phyloP scores from a whole-genome alignment of 2,888 invertebrate species.

The Cosmorhoe ocellata region DNA sequence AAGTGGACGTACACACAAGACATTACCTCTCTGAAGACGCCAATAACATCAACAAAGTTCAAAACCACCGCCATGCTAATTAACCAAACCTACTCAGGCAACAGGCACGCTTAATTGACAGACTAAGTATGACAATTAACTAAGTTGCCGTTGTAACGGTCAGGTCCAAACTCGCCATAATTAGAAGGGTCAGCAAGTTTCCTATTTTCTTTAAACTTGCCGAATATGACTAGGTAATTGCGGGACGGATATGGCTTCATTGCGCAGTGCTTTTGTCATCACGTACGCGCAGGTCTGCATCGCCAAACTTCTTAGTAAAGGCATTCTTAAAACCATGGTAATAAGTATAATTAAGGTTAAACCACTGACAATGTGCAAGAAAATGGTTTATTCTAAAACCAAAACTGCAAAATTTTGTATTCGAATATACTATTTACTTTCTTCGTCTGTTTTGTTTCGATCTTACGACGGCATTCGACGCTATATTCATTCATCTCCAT shows the following conservation, averaged over 20 bases:
- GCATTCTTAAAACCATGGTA: background rate
- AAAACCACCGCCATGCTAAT: constrained; percentile 26
- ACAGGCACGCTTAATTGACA: constrained; percentile 43
- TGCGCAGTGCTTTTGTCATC: constrained; percentile 4
- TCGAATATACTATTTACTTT: background rate
- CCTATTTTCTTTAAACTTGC: constrained; percentile 19
- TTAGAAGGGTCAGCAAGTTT: constrained; percentile 43
- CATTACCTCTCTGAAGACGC: background rate
- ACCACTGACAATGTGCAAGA: too few relatives aligned
- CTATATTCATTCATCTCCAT: constrained; percentile 26
- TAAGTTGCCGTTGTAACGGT: constrained; percentile 48
- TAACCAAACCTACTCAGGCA: constrained; percentile 26
- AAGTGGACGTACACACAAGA: too few relatives aligned
- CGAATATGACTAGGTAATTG: constrained; percentile 22
- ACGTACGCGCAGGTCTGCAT: background rate
- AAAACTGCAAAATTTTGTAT: background rate
- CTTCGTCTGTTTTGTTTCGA: background rate
- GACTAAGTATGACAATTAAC: constrained; percentile 53
- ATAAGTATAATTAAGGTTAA: background rate
- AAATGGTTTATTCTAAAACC: too few relatives aligned
- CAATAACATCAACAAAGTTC: constrained; percentile 15
- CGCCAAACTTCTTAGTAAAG: background rate
- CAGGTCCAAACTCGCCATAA: constrained; percentile 44
- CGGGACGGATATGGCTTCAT: constrained; percentile 11
- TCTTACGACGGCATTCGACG: constrained; percentile 5